A percentile compares a stretch with the other conserved stretches of the same genome.
Conservation (phyloP, 2,113 vertebrate species). For the Pygoscelis adeliae region DNA sequence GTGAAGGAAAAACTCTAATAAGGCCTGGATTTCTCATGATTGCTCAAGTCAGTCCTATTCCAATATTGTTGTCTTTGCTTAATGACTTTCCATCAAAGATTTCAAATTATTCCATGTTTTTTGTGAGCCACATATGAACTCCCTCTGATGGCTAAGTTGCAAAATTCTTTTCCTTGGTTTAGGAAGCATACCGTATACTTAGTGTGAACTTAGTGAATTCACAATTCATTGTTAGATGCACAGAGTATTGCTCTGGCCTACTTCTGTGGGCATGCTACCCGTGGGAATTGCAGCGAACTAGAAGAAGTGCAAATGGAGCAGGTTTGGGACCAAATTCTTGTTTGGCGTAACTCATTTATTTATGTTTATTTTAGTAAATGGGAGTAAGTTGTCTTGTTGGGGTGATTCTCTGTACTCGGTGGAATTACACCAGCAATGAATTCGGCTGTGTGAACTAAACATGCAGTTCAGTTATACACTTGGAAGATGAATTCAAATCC, state of each 20-base stretch:
- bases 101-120: background rate
- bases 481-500: background rate
- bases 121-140: slow-evolving; percentile 4
- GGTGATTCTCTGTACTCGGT: rapidly evolving
- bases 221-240: rapidly evolving
- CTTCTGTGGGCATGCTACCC: background rate
- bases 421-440: background rate
- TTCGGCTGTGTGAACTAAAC: background rate
- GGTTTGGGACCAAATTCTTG: background rate
- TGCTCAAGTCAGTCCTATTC: background rate
- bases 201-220: background rate
- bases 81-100: background rate
- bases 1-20: background rate
- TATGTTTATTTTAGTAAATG: background rate
- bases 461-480: background rate
- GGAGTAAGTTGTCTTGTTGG: background rate
- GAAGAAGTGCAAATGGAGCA: background rate
- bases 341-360: background rate
- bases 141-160: slow-evolving; percentile 47
- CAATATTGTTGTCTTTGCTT: background rate
- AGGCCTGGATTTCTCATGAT: background rate
- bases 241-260: background rate
- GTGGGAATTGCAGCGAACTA: background rate
- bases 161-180: background rate
- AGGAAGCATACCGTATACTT: rapidly evolving